These are phyloP conservation scores for Etia nguti DNA, from an alignment of 2,113 vertebrate genomes.

Conservation along the genomic window DNA sequence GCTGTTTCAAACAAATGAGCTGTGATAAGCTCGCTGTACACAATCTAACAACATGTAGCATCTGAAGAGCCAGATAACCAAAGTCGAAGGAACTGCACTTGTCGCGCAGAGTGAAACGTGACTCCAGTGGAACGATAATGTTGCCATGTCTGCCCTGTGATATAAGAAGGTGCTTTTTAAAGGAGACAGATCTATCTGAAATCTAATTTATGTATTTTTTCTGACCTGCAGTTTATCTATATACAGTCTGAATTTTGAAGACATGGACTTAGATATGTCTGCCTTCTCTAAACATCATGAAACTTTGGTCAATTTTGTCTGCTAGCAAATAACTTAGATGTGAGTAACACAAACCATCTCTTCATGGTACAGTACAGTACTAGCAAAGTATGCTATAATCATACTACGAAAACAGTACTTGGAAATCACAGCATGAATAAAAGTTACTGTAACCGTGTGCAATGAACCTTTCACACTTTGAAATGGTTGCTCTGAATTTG, in stretches of 20 bases:
- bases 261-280: background rate
- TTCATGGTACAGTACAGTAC: fast-evolving
- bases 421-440: background rate
- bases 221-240: background rate
- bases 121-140: fast-evolving
- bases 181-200: background rate
- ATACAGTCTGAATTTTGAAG: background rate
- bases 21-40: background rate
- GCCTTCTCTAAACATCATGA: fast-evolving
- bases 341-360: background rate
- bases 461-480: background rate
- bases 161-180: background rate
- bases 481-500: background rate
- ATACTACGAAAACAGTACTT: background rate
- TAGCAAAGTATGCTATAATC: background rate
- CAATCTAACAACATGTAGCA: background rate
- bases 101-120: background rate
- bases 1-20: background rate
- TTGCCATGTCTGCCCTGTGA: background rate
- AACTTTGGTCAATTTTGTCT: fast-evolving
- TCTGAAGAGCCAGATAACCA: background rate
- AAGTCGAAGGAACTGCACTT: background rate
- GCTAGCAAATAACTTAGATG: background rate
- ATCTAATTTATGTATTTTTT: background rate
- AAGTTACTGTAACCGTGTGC: fast-evolving